Percentiles rank a stretch among this genome's conserved stretches.
Evolutionary conservation across 2,888 invertebrate genomes (phyloP).

Genomic region (Drosophila quasianomalipes): DNA sequence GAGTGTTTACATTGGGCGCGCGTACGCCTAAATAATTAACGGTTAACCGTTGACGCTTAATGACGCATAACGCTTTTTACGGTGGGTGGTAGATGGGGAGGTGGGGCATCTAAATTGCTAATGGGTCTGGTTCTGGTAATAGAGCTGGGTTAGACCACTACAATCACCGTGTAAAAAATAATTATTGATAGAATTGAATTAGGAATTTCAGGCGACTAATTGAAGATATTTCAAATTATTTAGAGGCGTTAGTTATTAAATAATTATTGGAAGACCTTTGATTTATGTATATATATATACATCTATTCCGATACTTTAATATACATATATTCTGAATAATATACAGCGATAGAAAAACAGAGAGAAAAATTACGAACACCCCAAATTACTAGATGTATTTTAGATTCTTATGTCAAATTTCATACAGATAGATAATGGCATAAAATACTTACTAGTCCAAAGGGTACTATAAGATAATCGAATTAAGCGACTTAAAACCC

Average conservation of each 20-base stretch:
- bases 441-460: background rate
- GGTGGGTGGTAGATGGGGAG: background rate
- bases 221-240: background rate
- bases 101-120: conserved; percentile 21
- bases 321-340: background rate
- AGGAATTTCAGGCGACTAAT: background rate
- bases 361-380: too few species aligned
- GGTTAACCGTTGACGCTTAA: conserved; percentile 63
- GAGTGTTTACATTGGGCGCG: conserved; percentile 73
- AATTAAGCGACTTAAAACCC: background rate
- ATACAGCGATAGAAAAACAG: background rate
- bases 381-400: too few species aligned
- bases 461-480: background rate
- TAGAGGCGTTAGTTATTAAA: background rate
- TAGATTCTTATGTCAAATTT: background rate
- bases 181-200: background rate
- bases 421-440: background rate
- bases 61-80: conserved; percentile 61
- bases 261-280: background rate
- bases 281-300: background rate
- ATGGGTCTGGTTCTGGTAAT: conserved; percentile 28
- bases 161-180: conserved; percentile 13
- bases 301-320: background rate
- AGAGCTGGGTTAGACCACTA: background rate
- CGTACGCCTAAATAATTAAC: conserved; percentile 74